Evolutionary conservation across 2,113 vertebrate genomes (phyloP).

Genomic region (Phodopus roborovskii): DNA sequence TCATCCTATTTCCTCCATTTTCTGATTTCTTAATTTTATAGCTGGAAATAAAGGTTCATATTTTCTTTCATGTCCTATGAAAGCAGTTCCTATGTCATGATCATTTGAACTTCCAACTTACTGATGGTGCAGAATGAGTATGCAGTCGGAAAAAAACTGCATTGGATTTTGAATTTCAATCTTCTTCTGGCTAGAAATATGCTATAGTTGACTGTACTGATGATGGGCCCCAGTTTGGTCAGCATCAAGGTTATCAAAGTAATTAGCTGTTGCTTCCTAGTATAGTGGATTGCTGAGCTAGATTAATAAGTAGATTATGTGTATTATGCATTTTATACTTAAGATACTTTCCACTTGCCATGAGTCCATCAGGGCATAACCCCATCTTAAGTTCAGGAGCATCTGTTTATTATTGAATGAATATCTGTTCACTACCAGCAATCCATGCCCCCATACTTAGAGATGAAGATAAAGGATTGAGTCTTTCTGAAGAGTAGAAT

Average conservation of each 20-base stretch:
- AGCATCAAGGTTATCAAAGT: neutral
- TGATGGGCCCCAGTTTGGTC: neutral
- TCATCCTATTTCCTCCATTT: neutral
- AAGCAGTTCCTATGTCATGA: neutral
- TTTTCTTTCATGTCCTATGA: neutral
- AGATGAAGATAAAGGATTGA: neutral
- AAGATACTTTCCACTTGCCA: neutral
- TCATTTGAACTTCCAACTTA: neutral
- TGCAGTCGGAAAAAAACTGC: neutral
- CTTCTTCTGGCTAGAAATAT: neutral
- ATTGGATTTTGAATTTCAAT: neutral
- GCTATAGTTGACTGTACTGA: neutral
- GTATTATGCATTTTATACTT: neutral
- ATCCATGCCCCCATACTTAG: neutral
- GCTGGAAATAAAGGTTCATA: neutral
- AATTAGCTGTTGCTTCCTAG: rapidly evolving
- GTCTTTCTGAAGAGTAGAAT: neutral
- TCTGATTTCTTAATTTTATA: neutral
- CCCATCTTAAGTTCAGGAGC: neutral
- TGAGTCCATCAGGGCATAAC: neutral
- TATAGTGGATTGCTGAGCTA: no score
- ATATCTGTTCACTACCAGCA: rapidly evolving
- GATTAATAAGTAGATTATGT: neutral
- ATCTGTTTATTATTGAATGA: neutral
- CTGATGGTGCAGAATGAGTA: neutral